Evolutionary conservation across 1,140 invertebrate species (phyloP), one percentile per base, ranked within the genome.

Genomic region (Hylaeus volcanicus): DNA sequence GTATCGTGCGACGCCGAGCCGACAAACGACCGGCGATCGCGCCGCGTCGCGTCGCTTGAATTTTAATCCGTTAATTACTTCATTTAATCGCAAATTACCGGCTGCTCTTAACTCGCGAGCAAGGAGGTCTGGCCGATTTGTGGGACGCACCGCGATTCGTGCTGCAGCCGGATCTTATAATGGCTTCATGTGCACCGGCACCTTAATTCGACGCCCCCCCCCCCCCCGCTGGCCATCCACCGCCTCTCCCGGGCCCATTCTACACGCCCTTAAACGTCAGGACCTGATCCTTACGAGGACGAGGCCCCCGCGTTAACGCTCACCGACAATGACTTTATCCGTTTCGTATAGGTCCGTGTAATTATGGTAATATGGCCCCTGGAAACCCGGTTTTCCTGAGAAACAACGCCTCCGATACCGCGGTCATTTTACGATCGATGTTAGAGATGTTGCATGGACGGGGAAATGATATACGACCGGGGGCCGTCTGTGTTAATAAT

Each of bases 31-130:
- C 75, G 63, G 45, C 65, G 73, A 65, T 55, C 68, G 77, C 65
- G 56, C 15, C 68, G 86, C 65, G 56, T 41, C 65, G 86, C 86
- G 88, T 79, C 70, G 73, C 51, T 86, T 89, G 89, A 89, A 90
- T 90, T 89, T 89, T 85, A 90, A 90, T 89, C 71, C 83, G 68
- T 84, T 89, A 85, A 90, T 90, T 86, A 88, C 89, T 90, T 89
- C 86, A 90, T 89, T 90, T 88, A 88, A 89, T 89, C 86, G 82
- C 74, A 88, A 86, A 88, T 86, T 82, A 86, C 84, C 68, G 82
- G 64, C 69, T 64, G 75, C 37, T 75, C 82, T 85, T 79, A 83
- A 87, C 66, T 87, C 72, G 64, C 78, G 69, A 81, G 86, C 74
- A 85, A 78, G 71, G 74, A 76, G 77, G 74, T 71, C 74, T 48